Evolutionary conservation across 2,797 vertebrate species (phyloP).

Genomic region (Clarias fuscus): DNA sequence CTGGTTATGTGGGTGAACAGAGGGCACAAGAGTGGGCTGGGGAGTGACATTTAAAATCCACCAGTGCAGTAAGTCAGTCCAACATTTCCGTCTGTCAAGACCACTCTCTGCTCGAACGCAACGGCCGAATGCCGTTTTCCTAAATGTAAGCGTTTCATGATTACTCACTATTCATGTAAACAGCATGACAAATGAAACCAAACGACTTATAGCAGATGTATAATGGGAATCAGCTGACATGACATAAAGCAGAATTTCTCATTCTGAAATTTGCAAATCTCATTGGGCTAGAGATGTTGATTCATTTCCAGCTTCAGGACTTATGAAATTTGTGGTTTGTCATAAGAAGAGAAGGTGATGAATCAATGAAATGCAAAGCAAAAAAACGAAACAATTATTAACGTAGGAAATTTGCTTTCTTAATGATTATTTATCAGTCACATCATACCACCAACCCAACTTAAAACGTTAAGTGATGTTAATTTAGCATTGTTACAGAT

Average conservation of each 20-base stretch:
- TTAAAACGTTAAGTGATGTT: no score
- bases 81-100: neutral
- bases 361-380: neutral
- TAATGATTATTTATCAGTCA: neutral
- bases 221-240: neutral
- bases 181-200: neutral
- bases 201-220: neutral
- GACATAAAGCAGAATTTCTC: neutral
- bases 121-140: neutral
- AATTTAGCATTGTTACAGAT: no score
- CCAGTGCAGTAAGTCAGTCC: neutral
- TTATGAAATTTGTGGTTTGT: neutral
- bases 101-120: neutral
- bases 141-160: no score
- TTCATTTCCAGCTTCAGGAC: neutral
- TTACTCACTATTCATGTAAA: neutral
- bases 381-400: no score
- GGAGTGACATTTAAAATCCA: slow-evolving; percentile 24
- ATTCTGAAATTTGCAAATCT: neutral
- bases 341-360: neutral
- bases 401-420: neutral
- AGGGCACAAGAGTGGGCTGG: neutral
- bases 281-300: neutral
- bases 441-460: neutral
- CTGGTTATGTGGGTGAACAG: neutral